Evolutionary conservation across 2,888 invertebrate species (phyloP).

Genomic region (Phyto melanocephala): DNA sequence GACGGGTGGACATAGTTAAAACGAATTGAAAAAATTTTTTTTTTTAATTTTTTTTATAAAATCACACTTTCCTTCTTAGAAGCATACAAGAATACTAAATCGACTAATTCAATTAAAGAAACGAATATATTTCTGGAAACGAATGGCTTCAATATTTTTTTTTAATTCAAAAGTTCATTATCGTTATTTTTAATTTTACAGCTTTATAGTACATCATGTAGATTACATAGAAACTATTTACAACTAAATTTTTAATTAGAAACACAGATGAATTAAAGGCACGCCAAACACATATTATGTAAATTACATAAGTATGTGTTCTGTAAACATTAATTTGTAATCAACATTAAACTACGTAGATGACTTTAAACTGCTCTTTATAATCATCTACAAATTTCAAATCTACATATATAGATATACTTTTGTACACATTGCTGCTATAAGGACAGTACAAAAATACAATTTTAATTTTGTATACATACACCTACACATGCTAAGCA

Average conservation of each 20-base stretch:
- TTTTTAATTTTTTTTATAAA: no score
- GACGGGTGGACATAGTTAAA: no score
- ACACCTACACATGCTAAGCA: neutral
- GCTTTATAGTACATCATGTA: neutral
- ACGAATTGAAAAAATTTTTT: no score
- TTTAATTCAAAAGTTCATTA: no score
- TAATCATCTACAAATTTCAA: neutral
- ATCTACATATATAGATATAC: neutral
- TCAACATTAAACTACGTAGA: slow-evolving; percentile 26
- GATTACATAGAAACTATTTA: neutral
- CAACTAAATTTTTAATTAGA: neutral
- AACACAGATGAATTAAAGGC: neutral
- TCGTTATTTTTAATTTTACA: neutral
- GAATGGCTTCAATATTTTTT: no score
- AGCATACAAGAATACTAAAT: no score
- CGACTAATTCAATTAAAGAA: no score
- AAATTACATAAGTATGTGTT: neutral
- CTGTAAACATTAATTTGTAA: slow-evolving; percentile 27
- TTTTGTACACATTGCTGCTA: neutral
- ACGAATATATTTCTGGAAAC: no score
- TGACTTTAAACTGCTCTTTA: slow-evolving; percentile 2
- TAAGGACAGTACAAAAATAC: neutral
- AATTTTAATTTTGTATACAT: neutral
- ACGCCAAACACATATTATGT: neutral
- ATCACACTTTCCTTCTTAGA: no score